Conservation (phyloP, 2,888 invertebrate genomes). For the Melolontha melolontha region DNA sequence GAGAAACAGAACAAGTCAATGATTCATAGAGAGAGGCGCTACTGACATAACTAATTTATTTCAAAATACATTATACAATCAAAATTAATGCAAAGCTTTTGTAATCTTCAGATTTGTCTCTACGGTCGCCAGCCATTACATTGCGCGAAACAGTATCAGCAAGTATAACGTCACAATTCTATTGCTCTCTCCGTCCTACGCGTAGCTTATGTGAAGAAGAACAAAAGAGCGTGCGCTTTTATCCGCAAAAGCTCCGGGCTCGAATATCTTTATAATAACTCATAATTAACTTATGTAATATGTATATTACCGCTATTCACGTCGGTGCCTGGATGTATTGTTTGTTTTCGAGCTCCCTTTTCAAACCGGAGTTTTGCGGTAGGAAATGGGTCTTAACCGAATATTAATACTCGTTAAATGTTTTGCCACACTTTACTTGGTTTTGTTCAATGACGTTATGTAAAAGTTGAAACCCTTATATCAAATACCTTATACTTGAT, state of each 20-base stretch:
- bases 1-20: background rate
- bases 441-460: background rate
- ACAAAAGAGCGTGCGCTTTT: slow-evolving; percentile 34
- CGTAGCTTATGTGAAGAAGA: background rate
- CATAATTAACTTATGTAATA: slow-evolving; percentile 62
- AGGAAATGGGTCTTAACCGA: slow-evolving; percentile 14
- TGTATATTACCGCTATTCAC: slow-evolving; percentile 42
- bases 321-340: slow-evolving; percentile 33
- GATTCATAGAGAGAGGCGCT: slow-evolving; percentile 41
- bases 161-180: background rate
- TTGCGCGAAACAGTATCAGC: slow-evolving; percentile 28
- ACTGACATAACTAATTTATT: slow-evolving; percentile 52
- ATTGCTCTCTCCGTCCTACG: background rate
- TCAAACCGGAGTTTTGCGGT: slow-evolving; percentile 40
- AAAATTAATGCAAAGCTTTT: slow-evolving; percentile 54
- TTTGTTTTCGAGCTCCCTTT: slow-evolving; percentile 40
- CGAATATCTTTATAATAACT: slow-evolving; percentile 56
- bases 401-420: slow-evolving; percentile 12
- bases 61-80: slow-evolving; percentile 51
- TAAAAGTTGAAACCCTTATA: background rate
- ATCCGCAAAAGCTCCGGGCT: slow-evolving; percentile 34
- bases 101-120: slow-evolving; percentile 57
- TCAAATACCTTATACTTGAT: background rate
- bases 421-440: slow-evolving; percentile 8
- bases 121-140: slow-evolving; percentile 48